Percentiles rank a stretch among this genome's conserved stretches.
These are phyloP conservation scores for Pica pica DNA, from an alignment of 2,113 vertebrate species.

Conservation along the genomic window DNA sequence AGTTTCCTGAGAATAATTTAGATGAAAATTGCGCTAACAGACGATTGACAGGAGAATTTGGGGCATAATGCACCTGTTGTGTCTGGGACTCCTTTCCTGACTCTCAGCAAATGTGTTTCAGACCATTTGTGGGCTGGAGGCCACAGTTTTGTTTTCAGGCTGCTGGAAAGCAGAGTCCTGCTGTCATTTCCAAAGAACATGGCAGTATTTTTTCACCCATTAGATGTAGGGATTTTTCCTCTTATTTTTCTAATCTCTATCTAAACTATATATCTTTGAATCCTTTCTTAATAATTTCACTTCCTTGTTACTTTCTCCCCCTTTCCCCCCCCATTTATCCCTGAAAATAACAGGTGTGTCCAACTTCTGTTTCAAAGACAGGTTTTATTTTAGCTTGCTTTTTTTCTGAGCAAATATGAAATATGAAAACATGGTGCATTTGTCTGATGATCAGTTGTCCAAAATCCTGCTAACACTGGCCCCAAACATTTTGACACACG, in stretches of 20 bases:
- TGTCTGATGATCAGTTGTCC: neutral
- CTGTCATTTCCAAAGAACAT: neutral
- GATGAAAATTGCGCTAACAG: neutral
- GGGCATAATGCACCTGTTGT: neutral
- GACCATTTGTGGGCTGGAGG: neutral
- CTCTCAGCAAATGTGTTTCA: neutral
- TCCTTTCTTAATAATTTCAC: neutral
- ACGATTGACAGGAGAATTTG: neutral
- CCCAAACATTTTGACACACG: neutral
- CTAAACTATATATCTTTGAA: neutral
- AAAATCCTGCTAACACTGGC: neutral
- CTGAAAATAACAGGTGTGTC: neutral
- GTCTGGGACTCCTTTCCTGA: neutral
- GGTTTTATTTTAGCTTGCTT: neutral
- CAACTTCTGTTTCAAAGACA: neutral
- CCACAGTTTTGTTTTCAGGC: neutral
- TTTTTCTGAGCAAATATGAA: neutral
- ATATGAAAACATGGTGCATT: neutral
- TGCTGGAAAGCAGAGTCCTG: neutral
- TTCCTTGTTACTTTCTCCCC: neutral
- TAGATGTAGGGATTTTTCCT: neutral
- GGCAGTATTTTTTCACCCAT: neutral
- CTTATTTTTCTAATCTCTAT: neutral
- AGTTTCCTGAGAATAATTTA: neutral
- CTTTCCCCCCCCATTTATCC: neutral